Evolutionary conservation across 2,888 invertebrate genomes (phyloP), one percentile per base, ranked within the genome.

Genomic region (Sarcophaga variegata): DNA sequence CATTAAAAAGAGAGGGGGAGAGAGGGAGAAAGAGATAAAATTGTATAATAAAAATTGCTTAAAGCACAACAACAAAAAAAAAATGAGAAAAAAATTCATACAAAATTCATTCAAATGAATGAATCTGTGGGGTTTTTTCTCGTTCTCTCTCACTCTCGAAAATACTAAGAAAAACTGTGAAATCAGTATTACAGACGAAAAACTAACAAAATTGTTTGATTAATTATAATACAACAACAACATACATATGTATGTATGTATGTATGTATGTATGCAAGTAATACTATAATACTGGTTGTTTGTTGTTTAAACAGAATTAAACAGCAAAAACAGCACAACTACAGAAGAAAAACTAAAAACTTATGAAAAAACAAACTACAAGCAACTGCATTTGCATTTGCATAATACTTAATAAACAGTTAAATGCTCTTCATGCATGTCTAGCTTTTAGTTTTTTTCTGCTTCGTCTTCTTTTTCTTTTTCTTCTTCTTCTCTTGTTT

Each of bases 391-490:
- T 83, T 86, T 74, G 47, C 82, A 84, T 87, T 87, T 87, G 84
- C 87, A 87, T 87, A 87, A 87, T 87, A 82, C 71, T 84, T 82
- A 59, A 87, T 79, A 87, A 84, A 87, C 87, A 87, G 87, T 87
- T 87, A 87, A 87, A 84, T 84, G 84, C 69, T 87, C 84, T 87
- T 87, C 87, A 87, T 87, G 87, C 87, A 84, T 87, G 87, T 84
- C 84, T 87, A 63, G 79, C 67, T 71, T 78, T 74, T 75, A 81
- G 4, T 69, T 78, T 67, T 62, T 75, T 63, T 67, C 14, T 67
- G 17, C 37, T 14, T n/a, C 17, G 3, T 45, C 17, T 12, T 45
- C 37, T 6, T 67, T 67, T 4, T 12, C 54, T 54, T 14, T 2
- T 54, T 14, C 3, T 54, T 14, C 1, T 54, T 14, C 3, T 54